Percentiles rank a stretch among this genome's conserved stretches.
Evolutionary conservation across 2,888 invertebrate genomes (phyloP).

Genomic region (Myathropa florea): DNA sequence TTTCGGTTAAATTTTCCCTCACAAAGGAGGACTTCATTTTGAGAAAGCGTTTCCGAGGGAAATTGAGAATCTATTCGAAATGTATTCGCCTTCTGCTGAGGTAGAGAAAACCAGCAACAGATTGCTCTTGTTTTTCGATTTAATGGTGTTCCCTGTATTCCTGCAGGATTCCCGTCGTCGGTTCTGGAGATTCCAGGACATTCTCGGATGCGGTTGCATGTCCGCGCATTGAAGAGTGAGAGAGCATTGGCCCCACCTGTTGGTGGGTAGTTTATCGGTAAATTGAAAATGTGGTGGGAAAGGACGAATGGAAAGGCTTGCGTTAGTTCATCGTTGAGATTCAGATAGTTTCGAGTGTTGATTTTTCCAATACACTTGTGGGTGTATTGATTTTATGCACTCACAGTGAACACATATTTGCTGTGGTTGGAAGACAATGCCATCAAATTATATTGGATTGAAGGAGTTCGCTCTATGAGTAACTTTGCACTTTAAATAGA

Average conservation of each 20-base stretch:
- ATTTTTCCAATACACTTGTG: not conserved
- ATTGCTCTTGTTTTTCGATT: slow-evolving; percentile 1
- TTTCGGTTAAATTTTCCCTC: not conserved
- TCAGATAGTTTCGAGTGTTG: not conserved
- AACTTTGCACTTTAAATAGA: no score
- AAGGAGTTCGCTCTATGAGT: no score
- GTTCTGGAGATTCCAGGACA: not conserved
- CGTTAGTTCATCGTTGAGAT: not conserved
- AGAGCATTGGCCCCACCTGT: slow-evolving; percentile 65
- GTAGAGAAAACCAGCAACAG: slow-evolving; percentile 50
- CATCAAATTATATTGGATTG: no score
- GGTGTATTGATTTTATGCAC: not conserved
- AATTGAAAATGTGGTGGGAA: slow-evolving; percentile 47
- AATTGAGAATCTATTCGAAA: slow-evolving; percentile 1
- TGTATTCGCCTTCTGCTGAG: no score
- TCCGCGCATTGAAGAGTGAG: slow-evolving; percentile 8
- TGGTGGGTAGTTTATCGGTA: slow-evolving; percentile 44
- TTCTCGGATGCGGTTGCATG: not conserved
- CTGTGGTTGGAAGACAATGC: no score
- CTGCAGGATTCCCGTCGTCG: not conserved
- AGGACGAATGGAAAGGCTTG: not conserved
- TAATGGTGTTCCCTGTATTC: not conserved
- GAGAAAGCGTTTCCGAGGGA: not conserved
- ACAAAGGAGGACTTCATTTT: not conserved
- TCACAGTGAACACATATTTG: no score